A percentile compares a stretch with the other conserved stretches of the same genome.
Evolutionary conservation across 2,113 vertebrate species (phyloP).

Genomic region (Prunella himalayana): DNA sequence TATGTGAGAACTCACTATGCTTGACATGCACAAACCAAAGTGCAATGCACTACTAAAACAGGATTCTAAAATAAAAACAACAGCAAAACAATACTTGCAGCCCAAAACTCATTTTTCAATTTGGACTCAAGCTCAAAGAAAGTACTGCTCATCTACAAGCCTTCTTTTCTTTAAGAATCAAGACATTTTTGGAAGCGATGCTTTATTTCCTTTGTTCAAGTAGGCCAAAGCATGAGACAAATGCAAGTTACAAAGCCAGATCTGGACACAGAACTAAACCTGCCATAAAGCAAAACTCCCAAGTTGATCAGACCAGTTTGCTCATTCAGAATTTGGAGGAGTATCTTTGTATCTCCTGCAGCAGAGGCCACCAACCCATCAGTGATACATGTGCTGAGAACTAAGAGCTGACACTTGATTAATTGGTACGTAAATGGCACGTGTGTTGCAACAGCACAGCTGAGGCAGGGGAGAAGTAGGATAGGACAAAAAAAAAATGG

Average conservation of each 20-base stretch:
- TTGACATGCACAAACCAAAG: not conserved
- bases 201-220: constrained; percentile 7
- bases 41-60: not conserved
- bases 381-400: not conserved
- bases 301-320: not conserved
- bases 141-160: not conserved
- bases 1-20: not conserved
- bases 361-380: not conserved
- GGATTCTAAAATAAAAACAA: not conserved
- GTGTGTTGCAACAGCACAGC: not conserved
- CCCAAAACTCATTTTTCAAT: not conserved
- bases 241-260: not conserved
- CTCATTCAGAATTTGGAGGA: not conserved
- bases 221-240: constrained; percentile 9
- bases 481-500: not conserved
- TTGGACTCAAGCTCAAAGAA: not conserved
- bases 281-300: not conserved
- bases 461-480: not conserved
- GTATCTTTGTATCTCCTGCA: not conserved
- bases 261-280: not conserved
- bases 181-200: not conserved
- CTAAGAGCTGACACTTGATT: not conserved
- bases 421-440: not conserved
- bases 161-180: not conserved
- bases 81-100: not conserved